Evolutionary conservation across 2,113 vertebrate genomes (phyloP).

Genomic region (Hypanus sabinus): DNA sequence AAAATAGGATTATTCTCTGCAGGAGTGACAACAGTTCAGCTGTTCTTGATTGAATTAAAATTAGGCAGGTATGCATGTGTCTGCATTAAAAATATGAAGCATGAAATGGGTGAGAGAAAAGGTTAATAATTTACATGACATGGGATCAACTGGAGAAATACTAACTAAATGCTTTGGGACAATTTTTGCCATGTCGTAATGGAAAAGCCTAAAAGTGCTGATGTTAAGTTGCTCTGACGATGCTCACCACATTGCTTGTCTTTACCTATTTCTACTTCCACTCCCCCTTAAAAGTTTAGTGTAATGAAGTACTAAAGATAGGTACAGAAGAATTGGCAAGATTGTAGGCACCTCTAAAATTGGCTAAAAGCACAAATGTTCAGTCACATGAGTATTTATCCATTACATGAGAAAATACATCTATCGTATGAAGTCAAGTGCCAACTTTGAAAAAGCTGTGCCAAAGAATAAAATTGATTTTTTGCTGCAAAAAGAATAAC

Average conservation of each 20-base stretch:
- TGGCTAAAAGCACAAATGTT: too few relatives aligned
- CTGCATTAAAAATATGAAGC: background rate
- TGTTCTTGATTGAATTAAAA: background rate
- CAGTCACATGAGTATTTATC: background rate
- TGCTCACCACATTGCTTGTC: background rate
- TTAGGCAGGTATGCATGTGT: background rate
- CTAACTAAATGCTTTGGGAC: too few relatives aligned
- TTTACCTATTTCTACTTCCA: background rate
- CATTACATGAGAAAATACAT: background rate
- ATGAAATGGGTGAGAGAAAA: background rate
- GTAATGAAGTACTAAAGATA: background rate
- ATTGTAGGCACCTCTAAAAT: background rate
- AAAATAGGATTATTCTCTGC: background rate
- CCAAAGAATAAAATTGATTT: background rate
- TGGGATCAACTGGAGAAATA: too few relatives aligned
- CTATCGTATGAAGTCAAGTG: background rate
- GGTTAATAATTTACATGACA: too few relatives aligned
- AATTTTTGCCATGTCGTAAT: too few relatives aligned
- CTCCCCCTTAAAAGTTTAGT: background rate
- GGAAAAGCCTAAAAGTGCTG: background rate
- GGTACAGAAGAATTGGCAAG: background rate
- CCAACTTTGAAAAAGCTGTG: background rate
- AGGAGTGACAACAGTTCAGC: background rate
- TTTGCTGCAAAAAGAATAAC: background rate
- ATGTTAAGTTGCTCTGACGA: background rate